These are phyloP conservation scores for Aspidiotus rigidus DNA, from an alignment of 2,888 invertebrate species.

Conservation along the genomic window DNA sequence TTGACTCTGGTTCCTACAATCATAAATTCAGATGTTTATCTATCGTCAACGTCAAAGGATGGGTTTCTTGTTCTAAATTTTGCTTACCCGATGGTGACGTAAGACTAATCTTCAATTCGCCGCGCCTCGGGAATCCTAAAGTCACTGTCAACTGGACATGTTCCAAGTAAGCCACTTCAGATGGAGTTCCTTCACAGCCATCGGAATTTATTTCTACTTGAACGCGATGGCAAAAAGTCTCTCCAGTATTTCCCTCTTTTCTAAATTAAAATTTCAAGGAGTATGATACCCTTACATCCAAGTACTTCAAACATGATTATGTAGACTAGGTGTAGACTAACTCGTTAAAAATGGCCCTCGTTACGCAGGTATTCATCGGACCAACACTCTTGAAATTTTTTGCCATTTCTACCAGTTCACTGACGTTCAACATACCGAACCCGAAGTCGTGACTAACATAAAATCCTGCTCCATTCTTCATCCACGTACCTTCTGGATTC, in stretches of 20 bases:
- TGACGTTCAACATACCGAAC: slow-evolving; percentile 74
- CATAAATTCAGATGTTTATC: no score
- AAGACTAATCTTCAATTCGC: slow-evolving; percentile 64
- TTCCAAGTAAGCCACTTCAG: slow-evolving; percentile 55
- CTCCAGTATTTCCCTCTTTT: no score
- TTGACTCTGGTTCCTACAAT: slow-evolving; percentile 57
- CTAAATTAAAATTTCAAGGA: no score
- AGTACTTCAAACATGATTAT: no score
- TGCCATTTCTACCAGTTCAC: slow-evolving; percentile 52
- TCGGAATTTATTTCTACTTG: slow-evolving; percentile 20
- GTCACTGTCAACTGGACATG: slow-evolving; percentile 68
- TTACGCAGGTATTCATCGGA: slow-evolving; percentile 49
- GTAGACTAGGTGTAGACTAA: background rate
- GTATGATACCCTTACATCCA: no score
- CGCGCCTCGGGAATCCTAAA: slow-evolving; percentile 62
- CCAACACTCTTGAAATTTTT: slow-evolving; percentile 65
- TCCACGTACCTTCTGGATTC: slow-evolving; percentile 60
- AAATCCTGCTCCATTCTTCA: slow-evolving; percentile 69
- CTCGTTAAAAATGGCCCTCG: background rate
- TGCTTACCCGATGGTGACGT: slow-evolving; percentile 64
- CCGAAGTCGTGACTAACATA: slow-evolving; percentile 74
- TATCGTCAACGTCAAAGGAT: no score
- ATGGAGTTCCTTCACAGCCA: slow-evolving; percentile 38
- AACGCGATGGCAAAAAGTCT: background rate
- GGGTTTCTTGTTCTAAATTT: background rate